phyloP scores from a whole-genome alignment of 2,113 vertebrate genomes.

The Pelmatolapia mariae region DNA sequence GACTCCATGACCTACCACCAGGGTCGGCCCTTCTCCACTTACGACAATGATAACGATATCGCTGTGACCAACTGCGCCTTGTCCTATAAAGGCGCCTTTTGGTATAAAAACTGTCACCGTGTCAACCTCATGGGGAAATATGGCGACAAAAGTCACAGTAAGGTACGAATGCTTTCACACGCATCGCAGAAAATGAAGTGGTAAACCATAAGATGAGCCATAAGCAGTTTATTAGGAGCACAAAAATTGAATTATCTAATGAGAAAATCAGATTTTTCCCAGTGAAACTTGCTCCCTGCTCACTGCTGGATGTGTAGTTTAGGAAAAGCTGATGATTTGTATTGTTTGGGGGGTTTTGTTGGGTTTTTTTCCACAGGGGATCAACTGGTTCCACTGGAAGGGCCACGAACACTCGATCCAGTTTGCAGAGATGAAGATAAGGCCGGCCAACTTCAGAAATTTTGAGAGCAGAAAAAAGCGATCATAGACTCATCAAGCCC shows the following conservation, averaged over 20 bases:
- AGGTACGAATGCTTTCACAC: constrained; percentile 69
- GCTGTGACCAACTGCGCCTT: constrained; percentile 96
- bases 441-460: constrained; percentile 86
- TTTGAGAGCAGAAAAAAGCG: constrained; percentile 86
- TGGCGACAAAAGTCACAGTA: constrained; percentile 88
- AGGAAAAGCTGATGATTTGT: neutral
- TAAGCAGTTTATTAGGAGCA: neutral
- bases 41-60: constrained; percentile 90
- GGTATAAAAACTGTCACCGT: constrained; percentile 97
- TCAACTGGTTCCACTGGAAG: constrained; percentile 99
- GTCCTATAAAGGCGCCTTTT: constrained; percentile 96
- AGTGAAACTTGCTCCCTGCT: neutral
- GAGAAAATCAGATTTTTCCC: neutral
- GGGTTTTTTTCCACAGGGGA: constrained; percentile 70
- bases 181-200: neutral
- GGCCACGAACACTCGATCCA: constrained; percentile 91
- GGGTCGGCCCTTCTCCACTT: constrained; percentile 91
- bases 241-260: neutral
- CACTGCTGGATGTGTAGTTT: neutral
- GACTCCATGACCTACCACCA: constrained; percentile 95
- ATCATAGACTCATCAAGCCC: constrained; percentile 64
- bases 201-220: neutral
- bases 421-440: constrained; percentile 95
- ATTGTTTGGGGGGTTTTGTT: neutral
- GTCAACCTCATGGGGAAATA: constrained; percentile 97